Evolutionary conservation across 2,797 vertebrate genomes (phyloP).

Genomic region (Alexandromys oeconomus): DNA sequence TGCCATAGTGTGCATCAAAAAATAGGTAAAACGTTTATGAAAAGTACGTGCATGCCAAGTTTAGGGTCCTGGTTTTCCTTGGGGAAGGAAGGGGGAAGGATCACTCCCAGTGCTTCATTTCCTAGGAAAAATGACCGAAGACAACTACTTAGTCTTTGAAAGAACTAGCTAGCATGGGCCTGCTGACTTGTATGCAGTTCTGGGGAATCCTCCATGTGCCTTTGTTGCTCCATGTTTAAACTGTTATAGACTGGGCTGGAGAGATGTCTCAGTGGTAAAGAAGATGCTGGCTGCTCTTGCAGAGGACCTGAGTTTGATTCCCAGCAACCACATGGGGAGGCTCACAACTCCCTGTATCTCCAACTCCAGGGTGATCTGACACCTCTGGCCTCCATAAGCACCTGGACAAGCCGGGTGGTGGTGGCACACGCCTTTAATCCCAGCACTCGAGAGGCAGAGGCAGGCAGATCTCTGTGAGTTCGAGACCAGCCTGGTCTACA

Average conservation of each 20-base stretch:
- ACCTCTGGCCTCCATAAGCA: background rate
- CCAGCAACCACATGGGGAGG: background rate
- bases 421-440: too few relatives aligned
- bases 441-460: too few relatives aligned
- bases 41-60: background rate
- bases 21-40: background rate
- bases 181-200: background rate
- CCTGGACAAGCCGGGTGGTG: background rate
- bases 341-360: background rate
- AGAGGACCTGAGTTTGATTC: background rate
- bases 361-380: background rate
- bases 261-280: background rate
- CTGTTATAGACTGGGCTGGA: background rate
- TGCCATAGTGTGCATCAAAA: background rate
- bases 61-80: background rate
- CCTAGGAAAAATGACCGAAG: background rate
- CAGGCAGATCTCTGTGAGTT: too few relatives aligned
- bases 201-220: background rate
- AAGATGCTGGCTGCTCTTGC: background rate
- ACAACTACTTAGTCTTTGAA: background rate
- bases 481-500: too few relatives aligned
- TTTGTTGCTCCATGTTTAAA: constrained; percentile 46
- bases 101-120: constrained; percentile 13
- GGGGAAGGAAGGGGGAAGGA: background rate
- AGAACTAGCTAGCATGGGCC: background rate